These are phyloP conservation scores for Anticlea derivata DNA, from an alignment of 2,888 invertebrate genomes.

Conservation along the genomic window DNA sequence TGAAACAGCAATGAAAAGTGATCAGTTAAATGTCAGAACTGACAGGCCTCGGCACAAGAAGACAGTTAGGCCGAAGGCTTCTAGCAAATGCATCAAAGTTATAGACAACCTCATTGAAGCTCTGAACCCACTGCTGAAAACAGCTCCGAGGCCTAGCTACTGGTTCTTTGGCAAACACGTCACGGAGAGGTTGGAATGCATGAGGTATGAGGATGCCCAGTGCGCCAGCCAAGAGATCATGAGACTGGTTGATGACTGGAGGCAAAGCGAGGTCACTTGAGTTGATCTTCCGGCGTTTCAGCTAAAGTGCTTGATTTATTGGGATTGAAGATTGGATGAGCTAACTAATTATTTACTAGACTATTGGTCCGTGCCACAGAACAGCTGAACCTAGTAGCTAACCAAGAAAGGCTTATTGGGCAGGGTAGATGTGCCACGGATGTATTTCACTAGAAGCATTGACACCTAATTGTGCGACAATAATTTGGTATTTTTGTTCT, in stretches of 20 bases:
- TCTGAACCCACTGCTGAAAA: conserved; percentile 57
- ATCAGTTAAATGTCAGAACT: conserved; percentile 41
- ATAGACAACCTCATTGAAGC: conserved; percentile 62
- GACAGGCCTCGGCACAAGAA: conserved; percentile 57
- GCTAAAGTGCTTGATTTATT: no score
- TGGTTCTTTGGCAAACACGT: conserved; percentile 74
- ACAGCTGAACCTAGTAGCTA: no score
- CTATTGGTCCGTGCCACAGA: no score
- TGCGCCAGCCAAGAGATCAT: conserved; percentile 61
- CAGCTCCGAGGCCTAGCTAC: conserved; percentile 42
- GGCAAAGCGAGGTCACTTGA: conserved; percentile 20
- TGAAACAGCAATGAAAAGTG: conserved; percentile 45
- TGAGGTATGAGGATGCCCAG: conserved; percentile 60
- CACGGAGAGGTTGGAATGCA: conserved; percentile 59
- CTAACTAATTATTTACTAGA: no score
- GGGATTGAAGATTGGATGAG: no score
- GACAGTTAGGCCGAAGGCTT: conserved; percentile 39
- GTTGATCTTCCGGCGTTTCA: no score
- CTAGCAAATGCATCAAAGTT: conserved; percentile 55
- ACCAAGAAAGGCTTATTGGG: no score
- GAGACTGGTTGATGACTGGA: conserved; percentile 45
- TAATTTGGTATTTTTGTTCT: no score
- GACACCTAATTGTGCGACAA: no score
- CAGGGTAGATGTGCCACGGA: no score
- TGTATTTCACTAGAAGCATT: no score